These are phyloP conservation scores for Micropoecilia bifurca DNA, from an alignment of 2,797 vertebrate genomes.

Conservation along the genomic window DNA sequence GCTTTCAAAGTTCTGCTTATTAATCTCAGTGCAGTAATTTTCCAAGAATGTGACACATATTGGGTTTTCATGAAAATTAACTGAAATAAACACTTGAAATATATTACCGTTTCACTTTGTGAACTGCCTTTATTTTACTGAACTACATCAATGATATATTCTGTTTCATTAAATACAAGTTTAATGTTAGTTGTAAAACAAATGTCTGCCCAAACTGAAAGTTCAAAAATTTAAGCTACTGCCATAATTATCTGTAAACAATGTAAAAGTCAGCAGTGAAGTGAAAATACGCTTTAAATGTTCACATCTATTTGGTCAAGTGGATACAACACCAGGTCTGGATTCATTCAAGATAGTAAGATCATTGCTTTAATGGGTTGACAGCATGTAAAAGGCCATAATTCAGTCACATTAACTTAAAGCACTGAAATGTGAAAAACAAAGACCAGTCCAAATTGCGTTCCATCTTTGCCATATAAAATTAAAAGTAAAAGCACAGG, in stretches of 20 bases:
- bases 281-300: not conserved
- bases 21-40: not conserved
- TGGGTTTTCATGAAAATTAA: not conserved
- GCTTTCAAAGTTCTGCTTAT: not conserved
- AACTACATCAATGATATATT: not conserved
- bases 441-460: slow-evolving; percentile 62
- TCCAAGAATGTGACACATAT: not conserved
- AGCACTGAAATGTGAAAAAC: slow-evolving; percentile 71
- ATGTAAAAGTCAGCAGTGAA: not conserved
- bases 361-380: slow-evolving; percentile 78
- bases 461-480: slow-evolving; percentile 61
- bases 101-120: not conserved
- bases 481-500: slow-evolving; percentile 55
- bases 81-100: not conserved
- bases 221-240: not conserved
- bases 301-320: slow-evolving; percentile 22
- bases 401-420: slow-evolving; percentile 75
- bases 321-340: slow-evolving; percentile 31
- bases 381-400: slow-evolving; percentile 81
- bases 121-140: slow-evolving; percentile 1
- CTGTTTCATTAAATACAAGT: not conserved
- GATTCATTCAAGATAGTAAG: slow-evolving; percentile 70
- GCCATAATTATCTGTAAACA: not conserved
- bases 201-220: not conserved
- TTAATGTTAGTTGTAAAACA: not conserved